Conservation (phyloP, 2,113 vertebrate genomes). For the Tiliqua scincoides region DNA sequence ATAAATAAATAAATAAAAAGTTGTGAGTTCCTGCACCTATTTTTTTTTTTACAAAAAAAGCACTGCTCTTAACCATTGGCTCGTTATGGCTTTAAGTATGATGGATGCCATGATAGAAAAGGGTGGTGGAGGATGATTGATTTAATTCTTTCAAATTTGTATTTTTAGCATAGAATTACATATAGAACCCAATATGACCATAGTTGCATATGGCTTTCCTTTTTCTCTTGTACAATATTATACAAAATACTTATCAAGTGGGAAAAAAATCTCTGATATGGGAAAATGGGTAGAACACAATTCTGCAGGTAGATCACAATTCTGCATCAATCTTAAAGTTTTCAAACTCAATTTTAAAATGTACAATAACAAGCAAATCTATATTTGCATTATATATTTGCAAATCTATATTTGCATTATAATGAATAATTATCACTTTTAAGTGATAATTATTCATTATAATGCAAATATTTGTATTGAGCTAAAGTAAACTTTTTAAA, state of each 20-base stretch:
- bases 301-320: background rate
- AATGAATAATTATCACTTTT: constrained; percentile 1
- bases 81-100: background rate
- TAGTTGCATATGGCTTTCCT: background rate
- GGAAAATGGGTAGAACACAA: background rate
- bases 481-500: constrained; percentile 39
- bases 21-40: too few species aligned
- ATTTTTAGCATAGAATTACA: background rate
- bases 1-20: too few species aligned
- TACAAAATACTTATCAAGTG: background rate
- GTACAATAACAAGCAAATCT: background rate
- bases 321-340: background rate
- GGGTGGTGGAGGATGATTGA: background rate
- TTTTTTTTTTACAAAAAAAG: too few species aligned
- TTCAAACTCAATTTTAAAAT: constrained; percentile 23
- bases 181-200: background rate
- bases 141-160: background rate
- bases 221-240: background rate
- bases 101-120: background rate
- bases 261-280: background rate
- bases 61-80: background rate
- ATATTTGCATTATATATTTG: too few species aligned
- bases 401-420: constrained; percentile 15
- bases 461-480: constrained; percentile 22
- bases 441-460: constrained; percentile 2